Percentiles rank a stretch among this genome's conserved stretches.
Evolutionary conservation across 1,140 invertebrate species (phyloP).

Genomic region (Andrena cerasifolii): DNA sequence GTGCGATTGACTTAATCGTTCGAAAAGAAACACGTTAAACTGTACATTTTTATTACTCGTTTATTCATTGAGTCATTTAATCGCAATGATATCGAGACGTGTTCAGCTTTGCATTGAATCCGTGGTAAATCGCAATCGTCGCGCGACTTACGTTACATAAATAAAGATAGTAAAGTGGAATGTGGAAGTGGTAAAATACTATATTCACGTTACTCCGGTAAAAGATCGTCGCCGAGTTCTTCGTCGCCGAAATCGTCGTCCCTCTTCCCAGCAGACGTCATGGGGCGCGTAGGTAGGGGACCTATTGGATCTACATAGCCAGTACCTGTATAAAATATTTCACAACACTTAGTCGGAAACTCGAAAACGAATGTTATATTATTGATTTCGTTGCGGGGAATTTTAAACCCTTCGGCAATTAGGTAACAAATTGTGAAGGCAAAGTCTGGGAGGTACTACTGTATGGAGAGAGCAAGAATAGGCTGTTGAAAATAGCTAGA

Average conservation of each 20-base stretch:
- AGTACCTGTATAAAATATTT: slow-evolving; percentile 81
- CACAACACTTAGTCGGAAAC: slow-evolving; percentile 7
- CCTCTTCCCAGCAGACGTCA: slow-evolving; percentile 87
- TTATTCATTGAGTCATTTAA: slow-evolving; percentile 15
- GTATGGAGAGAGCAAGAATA: slow-evolving; percentile 63
- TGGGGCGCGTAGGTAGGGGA: slow-evolving; percentile 88
- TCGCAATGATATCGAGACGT: background rate
- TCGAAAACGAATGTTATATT: background rate
- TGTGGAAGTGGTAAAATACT: slow-evolving; percentile 2
- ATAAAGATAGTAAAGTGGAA: background rate
- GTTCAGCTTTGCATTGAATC: background rate
- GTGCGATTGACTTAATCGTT: no score
- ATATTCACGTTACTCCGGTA: slow-evolving; percentile 86
- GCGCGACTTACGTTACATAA: background rate
- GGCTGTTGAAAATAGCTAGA: slow-evolving; percentile 65
- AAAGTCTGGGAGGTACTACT: background rate
- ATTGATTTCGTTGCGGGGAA: background rate
- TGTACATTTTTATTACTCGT: background rate
- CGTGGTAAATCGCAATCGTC: background rate
- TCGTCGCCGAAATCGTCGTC: slow-evolving; percentile 92
- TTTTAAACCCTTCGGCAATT: slow-evolving; percentile 6
- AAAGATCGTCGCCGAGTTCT: slow-evolving; percentile 90
- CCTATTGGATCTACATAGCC: slow-evolving; percentile 90
- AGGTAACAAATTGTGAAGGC: background rate
- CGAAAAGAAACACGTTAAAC: no score